Evolutionary conservation across 2,113 vertebrate species (phyloP).

Genomic region (Pseudonaja textilis): DNA sequence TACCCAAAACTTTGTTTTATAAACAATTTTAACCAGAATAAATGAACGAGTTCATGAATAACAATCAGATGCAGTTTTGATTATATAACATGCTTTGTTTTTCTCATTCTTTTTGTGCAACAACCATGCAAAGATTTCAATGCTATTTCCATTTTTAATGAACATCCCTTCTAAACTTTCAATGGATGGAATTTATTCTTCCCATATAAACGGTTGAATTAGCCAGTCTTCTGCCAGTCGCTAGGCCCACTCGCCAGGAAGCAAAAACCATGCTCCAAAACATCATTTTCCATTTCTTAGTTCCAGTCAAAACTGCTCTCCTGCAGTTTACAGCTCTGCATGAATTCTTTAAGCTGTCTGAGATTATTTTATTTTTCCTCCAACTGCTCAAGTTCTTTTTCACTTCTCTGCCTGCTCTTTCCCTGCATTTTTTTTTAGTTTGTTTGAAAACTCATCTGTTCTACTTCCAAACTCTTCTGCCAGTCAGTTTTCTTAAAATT

Average conservation of each 20-base stretch:
- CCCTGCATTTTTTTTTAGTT: neutral
- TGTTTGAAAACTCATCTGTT: neutral
- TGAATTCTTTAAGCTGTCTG: neutral
- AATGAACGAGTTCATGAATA: neutral
- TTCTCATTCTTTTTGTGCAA: neutral
- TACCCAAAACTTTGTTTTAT: neutral
- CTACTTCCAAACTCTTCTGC: neutral
- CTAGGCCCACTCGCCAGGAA: neutral
- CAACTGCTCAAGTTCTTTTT: rapidly evolving
- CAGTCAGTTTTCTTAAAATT: rapidly evolving
- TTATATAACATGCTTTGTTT: neutral
- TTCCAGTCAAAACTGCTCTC: neutral
- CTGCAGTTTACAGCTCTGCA: neutral
- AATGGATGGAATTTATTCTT: neutral
- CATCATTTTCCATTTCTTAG: neutral
- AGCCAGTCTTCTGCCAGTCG: rapidly evolving
- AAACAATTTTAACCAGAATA: neutral
- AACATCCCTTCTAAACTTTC: neutral
- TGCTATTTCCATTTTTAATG: neutral
- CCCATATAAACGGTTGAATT: rapidly evolving
- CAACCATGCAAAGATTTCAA: neutral
- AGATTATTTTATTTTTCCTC: neutral
- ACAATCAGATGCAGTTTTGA: neutral
- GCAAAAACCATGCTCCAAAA: neutral
- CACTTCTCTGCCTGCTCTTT: neutral